phyloP scores from a whole-genome alignment of 2,888 invertebrate species.

The Protonemura montana region DNA sequence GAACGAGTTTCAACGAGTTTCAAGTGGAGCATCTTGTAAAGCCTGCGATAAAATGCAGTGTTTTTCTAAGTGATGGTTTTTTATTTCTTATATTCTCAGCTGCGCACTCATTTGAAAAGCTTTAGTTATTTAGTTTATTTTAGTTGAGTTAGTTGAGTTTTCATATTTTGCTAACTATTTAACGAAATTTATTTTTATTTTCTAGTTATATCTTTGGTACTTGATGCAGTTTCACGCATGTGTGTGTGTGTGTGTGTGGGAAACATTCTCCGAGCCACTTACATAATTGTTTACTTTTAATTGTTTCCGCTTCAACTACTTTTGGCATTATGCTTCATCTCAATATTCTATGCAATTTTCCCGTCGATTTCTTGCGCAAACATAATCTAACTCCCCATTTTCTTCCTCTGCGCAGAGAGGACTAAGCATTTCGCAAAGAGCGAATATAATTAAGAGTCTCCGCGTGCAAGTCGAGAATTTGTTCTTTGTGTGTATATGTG shows the following conservation, averaged over 20 bases:
- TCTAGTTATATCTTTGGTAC: neutral
- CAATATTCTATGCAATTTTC: neutral
- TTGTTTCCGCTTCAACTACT: neutral
- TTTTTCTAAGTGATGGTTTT: neutral
- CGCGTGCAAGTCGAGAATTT: neutral
- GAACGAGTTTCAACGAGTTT: neutral
- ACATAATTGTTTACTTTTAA: too few relatives aligned
- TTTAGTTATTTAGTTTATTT: neutral
- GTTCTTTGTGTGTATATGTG: neutral
- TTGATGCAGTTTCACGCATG: neutral
- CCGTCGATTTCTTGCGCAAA: slow-evolving; percentile 12
- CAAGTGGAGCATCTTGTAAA: neutral
- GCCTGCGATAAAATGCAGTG: neutral
- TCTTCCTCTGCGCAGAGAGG: neutral
- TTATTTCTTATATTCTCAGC: neutral
- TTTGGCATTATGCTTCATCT: neutral
- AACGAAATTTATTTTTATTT: too few relatives aligned
- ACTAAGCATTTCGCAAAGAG: neutral
- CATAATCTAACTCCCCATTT: neutral
- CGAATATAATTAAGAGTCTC: neutral
- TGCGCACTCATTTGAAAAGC: neutral
- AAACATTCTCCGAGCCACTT: too few relatives aligned
- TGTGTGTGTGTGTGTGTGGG: too few relatives aligned
- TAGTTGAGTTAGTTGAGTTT: too few relatives aligned
- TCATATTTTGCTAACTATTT: too few relatives aligned